Conservation (phyloP, 2,797 vertebrate genomes). For the Calcarius lapponicus region DNA sequence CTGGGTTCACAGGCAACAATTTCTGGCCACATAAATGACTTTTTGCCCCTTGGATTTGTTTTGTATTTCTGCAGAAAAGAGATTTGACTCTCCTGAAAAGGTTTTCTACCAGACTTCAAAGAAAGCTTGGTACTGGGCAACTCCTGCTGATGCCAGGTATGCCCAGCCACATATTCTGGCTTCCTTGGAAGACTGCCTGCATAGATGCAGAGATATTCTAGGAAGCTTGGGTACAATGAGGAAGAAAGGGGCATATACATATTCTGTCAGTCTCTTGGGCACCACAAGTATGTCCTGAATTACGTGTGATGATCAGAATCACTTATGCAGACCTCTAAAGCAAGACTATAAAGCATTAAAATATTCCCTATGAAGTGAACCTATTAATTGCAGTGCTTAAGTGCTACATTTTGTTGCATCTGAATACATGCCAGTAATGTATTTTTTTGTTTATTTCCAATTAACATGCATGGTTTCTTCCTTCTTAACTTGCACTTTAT, state of each 20-base stretch:
- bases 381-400: not conserved
- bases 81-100: not conserved
- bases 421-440: not conserved
- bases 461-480: conserved; percentile 1
- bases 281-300: not conserved
- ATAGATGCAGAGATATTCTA: not conserved
- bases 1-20: not conserved
- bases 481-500: conserved; percentile 10
- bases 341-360: not conserved
- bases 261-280: not conserved
- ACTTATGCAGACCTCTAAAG: not conserved
- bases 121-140: not conserved
- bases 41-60: not conserved
- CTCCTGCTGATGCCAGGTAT: not conserved
- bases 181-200: not conserved
- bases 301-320: not conserved
- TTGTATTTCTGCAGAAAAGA: not conserved
- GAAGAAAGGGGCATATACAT: not conserved
- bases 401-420: not conserved
- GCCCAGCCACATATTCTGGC: not conserved
- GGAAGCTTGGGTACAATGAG: not conserved
- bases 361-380: not conserved
- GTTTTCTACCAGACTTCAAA: not conserved
- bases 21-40: not conserved
- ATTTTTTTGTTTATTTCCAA: conserved; percentile 19